A percentile compares a stretch with the other conserved stretches of the same genome.
Evolutionary conservation across 37 sponge, comb jelly and placozoan species (phyloP).

Genomic region (Diacarnus erythraeanus): DNA sequence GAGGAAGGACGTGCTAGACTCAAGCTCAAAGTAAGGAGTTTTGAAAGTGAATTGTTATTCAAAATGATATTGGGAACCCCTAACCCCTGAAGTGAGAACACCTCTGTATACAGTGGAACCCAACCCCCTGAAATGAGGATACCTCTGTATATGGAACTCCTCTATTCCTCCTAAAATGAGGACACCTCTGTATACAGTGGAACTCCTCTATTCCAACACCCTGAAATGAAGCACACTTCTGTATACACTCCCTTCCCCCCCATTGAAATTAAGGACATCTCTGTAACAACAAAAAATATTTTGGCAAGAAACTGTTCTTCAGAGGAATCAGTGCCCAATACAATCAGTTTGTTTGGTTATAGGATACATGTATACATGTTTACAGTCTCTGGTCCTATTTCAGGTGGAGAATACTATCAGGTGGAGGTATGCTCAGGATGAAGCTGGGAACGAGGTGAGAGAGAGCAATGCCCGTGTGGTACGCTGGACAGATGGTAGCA

Average conservation of each 20-base stretch:
- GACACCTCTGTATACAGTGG: background rate
- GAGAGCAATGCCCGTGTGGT: constrained; percentile 96
- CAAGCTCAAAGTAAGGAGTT: constrained; percentile 80
- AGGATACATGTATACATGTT: background rate
- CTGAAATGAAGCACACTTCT: background rate
- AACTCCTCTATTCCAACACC: background rate
- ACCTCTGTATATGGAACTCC: background rate
- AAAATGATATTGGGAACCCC: no score
- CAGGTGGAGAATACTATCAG: constrained; percentile 96
- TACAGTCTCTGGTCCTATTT: background rate
- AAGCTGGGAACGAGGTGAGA: constrained; percentile 61
- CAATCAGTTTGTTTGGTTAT: background rate
- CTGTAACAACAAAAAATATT: no score
- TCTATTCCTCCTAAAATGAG: background rate
- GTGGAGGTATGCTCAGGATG: constrained; percentile 82
- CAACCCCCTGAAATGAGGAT: background rate
- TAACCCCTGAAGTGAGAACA: no score
- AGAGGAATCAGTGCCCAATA: no score
- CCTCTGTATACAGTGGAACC: background rate
- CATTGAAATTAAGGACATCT: no score
- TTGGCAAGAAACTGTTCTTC: no score
- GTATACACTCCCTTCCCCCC: background rate
- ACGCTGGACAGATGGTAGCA: constrained; percentile 92
- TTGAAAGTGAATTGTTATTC: background rate
- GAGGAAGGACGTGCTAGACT: constrained; percentile 93